phyloP scores from a whole-genome alignment of 2,797 vertebrate species.

The Argya squamiceps region DNA sequence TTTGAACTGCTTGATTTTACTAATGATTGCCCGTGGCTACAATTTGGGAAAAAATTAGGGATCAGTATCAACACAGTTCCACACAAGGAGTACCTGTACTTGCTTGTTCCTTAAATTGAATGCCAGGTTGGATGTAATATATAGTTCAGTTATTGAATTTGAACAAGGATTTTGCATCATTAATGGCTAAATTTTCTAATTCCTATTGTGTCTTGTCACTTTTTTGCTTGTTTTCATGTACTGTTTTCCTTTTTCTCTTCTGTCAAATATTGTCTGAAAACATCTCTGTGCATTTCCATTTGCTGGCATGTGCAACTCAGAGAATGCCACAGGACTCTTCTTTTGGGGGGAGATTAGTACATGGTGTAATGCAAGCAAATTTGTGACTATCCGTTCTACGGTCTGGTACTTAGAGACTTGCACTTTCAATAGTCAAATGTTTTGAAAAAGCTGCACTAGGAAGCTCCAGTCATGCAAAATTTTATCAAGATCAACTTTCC shows the following conservation, averaged over 20 bases:
- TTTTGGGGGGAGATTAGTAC: not conserved
- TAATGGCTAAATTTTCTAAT: not conserved
- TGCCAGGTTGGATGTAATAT: not conserved
- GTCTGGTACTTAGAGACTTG: not conserved
- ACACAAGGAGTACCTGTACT: not conserved
- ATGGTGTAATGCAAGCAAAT: not conserved
- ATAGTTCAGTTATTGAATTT: not conserved
- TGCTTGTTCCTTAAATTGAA: not conserved
- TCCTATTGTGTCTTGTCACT: not conserved
- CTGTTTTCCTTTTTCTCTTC: not conserved
- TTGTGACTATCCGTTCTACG: not conserved
- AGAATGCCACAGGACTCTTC: not conserved
- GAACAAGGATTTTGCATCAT: not conserved
- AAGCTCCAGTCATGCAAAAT: not conserved
- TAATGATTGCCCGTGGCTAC: not conserved
- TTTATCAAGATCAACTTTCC: not conserved
- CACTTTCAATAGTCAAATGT: not conserved
- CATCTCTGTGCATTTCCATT: not conserved
- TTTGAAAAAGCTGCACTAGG: not conserved
- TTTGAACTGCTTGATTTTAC: not conserved
- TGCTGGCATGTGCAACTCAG: not conserved
- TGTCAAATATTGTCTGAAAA: not conserved
- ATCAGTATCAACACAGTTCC: not conserved
- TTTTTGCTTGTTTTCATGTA: not conserved
- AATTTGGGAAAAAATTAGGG: not conserved